Base-by-base conservation (phyloP, 1,140 invertebrate species). In the Lysiphlebus fabarum region DNA sequence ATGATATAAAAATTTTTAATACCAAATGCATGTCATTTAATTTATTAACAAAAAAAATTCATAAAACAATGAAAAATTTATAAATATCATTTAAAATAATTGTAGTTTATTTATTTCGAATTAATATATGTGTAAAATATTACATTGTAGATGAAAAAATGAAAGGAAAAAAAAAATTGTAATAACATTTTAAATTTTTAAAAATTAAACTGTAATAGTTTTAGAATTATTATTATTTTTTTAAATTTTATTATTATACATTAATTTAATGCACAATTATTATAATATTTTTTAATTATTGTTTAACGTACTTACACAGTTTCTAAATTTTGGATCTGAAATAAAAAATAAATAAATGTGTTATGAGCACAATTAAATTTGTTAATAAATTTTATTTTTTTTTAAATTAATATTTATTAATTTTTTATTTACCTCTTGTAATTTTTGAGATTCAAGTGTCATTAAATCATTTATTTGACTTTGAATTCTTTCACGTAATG, bases 401-500 rank as follows among this genome's bases (percentile, higher is more conserved):
- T 34, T 56, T 33, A 45, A 14, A 36, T 56, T 7, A n/a, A n/a
- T 36, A 10, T 7, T 56, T 41, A 26, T 49, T 10, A 50, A 41
- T 17, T 41, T 37, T 59, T 43, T 47, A 62, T 62, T 74, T 80
- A 89, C 82, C 79, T 93, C 88, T 75, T 90, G 83, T 72, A 92
- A 86, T 67, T 92, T 93, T 58, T 90, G 88, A 60, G 87, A 79
- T 63, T 93, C 88, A 70, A 93, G 88, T 53, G 86, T 84, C 53
- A 89, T 79, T 5, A 94, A 78, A 69, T 87, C 87, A 63, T 93
- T 88, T 1, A 94, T 76, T 50, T 87, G 87, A 61, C 89, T 86
- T 72, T 93, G 89, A 71, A 95, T 91, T 42, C 92, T 76, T 73
- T 92, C 88, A 47, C 88, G 83, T 1, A 96, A 71, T 33, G 91